Evolutionary conservation across 2,888 invertebrate species (phyloP), one percentile per base, ranked within the genome.

Genomic region (Caenorhabditis afra): DNA sequence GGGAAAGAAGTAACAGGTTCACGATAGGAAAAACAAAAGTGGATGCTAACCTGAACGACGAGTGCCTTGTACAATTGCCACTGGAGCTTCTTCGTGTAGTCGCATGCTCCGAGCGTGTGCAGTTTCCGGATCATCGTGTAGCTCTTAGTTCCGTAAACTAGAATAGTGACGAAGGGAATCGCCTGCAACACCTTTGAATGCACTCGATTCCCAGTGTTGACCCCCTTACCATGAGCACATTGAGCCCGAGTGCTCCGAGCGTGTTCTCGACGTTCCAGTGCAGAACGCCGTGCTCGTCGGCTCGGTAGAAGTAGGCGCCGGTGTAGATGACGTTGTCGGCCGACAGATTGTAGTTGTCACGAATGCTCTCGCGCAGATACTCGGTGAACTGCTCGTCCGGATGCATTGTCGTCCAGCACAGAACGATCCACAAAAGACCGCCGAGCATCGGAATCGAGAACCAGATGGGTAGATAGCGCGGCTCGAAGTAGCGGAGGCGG

Each of bases 191-290:
- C n/a, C n/a, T n/a, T n/a, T n/a, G n/a, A n/a, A n/a, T n/a, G n/a
- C n/a, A n/a, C n/a, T n/a, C n/a, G n/a, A n/a, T n/a, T n/a, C n/a
- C n/a, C n/a, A n/a, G n/a, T n/a, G n/a, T n/a, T n/a, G n/a, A n/a
- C n/a, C n/a, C n/a, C n/a, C n/a, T n/a, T 8, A 70, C 64, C 73
- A 70, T 70, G n/a, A 70, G 29, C 18, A 52, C 35, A 70, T 70
- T 70, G 23, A 70, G 35, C 16, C 35, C 70, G 7, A 61, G 50
- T 35, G 70, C 70, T 61, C 70, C 70, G 7, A 70, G 18, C 12
- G 70, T 41, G n/a, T 70, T 61, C 16, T 53, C 41, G n/a, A 52
- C 11, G 35, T 37, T 50, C 68, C 68, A 68, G 11, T 44, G 41
- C 1, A 49, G 23, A 14, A 44, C 44, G 10, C 68, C 59, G 44